Evolutionary conservation across 2,888 invertebrate genomes (phyloP).

Genomic region (Amphipoea lucens): DNA sequence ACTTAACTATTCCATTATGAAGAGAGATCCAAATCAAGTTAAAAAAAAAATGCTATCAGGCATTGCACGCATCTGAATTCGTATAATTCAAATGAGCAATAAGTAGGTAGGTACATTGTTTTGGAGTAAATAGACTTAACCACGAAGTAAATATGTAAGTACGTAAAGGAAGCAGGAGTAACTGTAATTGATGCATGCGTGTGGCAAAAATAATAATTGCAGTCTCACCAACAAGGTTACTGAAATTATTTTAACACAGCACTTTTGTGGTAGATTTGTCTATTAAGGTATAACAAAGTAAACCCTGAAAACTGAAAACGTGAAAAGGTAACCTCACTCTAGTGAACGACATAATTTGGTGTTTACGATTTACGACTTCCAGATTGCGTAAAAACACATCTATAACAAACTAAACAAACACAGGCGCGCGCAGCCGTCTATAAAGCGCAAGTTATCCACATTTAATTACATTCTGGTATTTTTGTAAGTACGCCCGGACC

Average conservation of each 20-base stretch:
- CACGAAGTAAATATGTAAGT: neutral
- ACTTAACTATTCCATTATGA: neutral
- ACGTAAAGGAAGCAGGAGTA: neutral
- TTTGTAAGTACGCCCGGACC: constrained; percentile 89
- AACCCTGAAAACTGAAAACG: constrained; percentile 59
- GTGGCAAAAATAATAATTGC: neutral
- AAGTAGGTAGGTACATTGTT: neutral
- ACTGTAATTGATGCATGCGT: neutral
- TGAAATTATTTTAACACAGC: neutral
- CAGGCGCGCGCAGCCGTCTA: constrained; percentile 88
- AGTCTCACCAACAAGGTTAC: neutral
- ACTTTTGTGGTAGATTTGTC: neutral
- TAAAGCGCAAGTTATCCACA: constrained; percentile 89
- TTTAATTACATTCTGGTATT: constrained; percentile 90
- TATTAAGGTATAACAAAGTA: constrained; percentile 6
- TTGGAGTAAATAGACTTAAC: neutral
- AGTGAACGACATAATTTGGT: constrained; percentile 89
- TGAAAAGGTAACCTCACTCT: constrained; percentile 80
- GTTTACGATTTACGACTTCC: constrained; percentile 89
- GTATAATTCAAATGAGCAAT: neutral
- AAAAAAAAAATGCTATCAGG: neutral
- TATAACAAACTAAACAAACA: constrained; percentile 89
- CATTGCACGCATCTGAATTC: neutral
- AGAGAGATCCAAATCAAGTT: neutral
- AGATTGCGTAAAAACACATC: constrained; percentile 90